A percentile compares a stretch with the other conserved stretches of the same genome.
Conservation (phyloP, 2,797 vertebrate genomes). For the Salarias fasciatus region DNA sequence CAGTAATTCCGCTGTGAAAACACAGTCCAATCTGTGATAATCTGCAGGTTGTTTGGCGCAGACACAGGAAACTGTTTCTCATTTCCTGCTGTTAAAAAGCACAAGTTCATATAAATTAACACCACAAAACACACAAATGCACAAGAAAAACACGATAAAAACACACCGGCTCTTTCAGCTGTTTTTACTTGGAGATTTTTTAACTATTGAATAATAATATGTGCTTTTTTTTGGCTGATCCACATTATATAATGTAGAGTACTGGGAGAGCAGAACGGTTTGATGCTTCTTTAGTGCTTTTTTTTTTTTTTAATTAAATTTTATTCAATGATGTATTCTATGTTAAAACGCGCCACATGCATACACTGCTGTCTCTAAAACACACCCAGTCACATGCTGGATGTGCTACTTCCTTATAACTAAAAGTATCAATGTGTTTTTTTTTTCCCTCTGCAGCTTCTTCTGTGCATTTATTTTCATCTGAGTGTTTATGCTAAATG, state of each 20-base stretch:
- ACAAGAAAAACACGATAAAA: conserved; percentile 4
- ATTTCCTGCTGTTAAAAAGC: conserved; percentile 13
- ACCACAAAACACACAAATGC: neutral
- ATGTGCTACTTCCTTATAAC: conserved; percentile 43
- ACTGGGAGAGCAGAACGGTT: neutral
- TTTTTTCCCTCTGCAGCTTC: neutral
- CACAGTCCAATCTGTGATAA: conserved; percentile 2
- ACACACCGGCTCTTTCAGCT: neutral
- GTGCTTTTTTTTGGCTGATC: too few species aligned
- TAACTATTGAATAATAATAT: too few species aligned
- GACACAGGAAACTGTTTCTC: neutral
- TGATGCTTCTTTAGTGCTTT: neutral
- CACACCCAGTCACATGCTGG: conserved; percentile 18
- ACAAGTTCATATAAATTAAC: neutral
- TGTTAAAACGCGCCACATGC: neutral
- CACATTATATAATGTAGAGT: neutral
- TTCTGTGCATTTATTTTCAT: conserved; percentile 56
- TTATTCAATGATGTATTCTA: neutral
- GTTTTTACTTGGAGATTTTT: neutral
- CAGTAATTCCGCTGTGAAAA: conserved; percentile 1
- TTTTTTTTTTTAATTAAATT: neutral
- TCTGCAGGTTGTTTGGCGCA: neutral
- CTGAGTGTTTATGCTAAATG: conserved; percentile 59
- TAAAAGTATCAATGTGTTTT: conserved; percentile 34
- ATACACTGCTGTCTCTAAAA: conserved; percentile 10